Conservation (phyloP, 1,140 invertebrate species). For the Planococcus citri region DNA sequence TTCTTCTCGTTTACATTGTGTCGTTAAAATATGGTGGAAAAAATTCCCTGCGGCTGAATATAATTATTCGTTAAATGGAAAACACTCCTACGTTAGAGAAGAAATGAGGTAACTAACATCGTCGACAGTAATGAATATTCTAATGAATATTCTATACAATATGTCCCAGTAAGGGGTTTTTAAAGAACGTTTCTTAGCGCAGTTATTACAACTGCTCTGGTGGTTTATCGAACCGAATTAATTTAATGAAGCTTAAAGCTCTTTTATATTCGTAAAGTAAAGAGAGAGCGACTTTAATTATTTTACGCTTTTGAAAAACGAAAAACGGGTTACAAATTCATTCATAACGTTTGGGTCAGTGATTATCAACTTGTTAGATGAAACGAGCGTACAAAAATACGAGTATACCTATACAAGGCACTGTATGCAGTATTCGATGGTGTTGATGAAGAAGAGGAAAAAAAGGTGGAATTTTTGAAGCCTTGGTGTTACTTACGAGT, state of each 20-base stretch:
- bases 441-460: too few relatives aligned
- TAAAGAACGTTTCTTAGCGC: background rate
- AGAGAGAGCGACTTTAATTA: background rate
- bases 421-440: too few relatives aligned
- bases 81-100: background rate
- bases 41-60: background rate
- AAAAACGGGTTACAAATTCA: background rate
- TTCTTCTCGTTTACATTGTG: too few relatives aligned
- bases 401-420: background rate
- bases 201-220: background rate
- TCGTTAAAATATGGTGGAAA: too few relatives aligned
- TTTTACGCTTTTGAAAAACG: background rate
- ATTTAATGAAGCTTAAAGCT: conserved; percentile 7
- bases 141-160: background rate
- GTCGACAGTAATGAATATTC: background rate
- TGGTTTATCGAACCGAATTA: background rate
- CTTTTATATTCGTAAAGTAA: background rate
- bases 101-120: background rate
- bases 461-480: background rate
- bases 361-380: background rate
- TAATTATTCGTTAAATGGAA: conserved; percentile 4
- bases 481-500: too few relatives aligned
- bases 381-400: too few relatives aligned
- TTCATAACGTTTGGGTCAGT: conserved; percentile 2
- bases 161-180: background rate